Base-by-base conservation (phyloP, 2,113 vertebrate genomes). In the Aramus guarauna region DNA sequence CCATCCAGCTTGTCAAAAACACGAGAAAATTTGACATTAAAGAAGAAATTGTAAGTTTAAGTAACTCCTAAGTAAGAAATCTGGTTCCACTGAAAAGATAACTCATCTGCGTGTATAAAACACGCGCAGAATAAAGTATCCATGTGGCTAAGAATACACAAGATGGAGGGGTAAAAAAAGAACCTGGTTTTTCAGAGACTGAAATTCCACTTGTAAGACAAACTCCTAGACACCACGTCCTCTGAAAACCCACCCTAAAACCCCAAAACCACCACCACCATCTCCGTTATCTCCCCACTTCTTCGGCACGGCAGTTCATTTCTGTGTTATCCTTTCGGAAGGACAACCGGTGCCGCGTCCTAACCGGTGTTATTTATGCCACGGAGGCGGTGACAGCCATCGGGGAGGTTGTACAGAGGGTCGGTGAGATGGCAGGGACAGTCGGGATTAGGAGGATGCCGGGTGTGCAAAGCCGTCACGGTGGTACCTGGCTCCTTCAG, bases 401-500 rank as follows among this genome's bases (percentile, higher is more conserved):
- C 11, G 13, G 60, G 62, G 69, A 89, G 75, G 67, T 29, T 50
- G 67, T 19, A 55, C n/a, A 18, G 72, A 45, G 88, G 63, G 71
- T 43, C 2, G 19, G 77, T 71, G 82, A 82, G 72, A 80, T 37
- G 60, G 68, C 64, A 82, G 88, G 80, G 73, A 78, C 3, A 5
- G 77, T 15, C 0, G 0, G 81, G 67, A 75, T 91, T 15, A 78
- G 52, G 71, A 96, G 75, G 78, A 74, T 67, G 72, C 71, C 10
- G 26, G 59, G 36, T 45, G 79, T 22, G 79, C 87, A 83, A 97
- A 97, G 91, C 85, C 21, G 11, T 52, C 11, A 15, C 2, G 2
- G 82, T 15, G 90, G 90, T 95, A 97, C 92, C 97, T 95, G 92
- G 58, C 66, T 97, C 90, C 92, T 96, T 81, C 0, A 27, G 90